Percentiles rank a stretch among this genome's conserved stretches.
phyloP scores from a whole-genome alignment of 2,888 invertebrate genomes.

The Anticlea derivata region DNA sequence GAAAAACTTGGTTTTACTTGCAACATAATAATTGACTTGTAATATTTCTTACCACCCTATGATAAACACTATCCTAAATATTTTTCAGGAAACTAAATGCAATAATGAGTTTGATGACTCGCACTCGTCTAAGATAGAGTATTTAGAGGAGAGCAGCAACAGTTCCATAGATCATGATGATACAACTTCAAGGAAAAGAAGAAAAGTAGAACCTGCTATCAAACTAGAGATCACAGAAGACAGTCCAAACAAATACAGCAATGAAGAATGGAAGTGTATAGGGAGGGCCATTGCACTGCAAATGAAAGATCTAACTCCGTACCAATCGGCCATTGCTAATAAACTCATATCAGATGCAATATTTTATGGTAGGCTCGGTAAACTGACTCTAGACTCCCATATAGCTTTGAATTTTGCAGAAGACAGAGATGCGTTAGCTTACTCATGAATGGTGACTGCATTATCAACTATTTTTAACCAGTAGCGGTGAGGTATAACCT shows the following conservation, averaged over 20 bases:
- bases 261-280: slow-evolving; percentile 19
- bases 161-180: slow-evolving; percentile 4
- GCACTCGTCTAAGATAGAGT: not conserved
- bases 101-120: not conserved
- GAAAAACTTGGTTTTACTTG: no score
- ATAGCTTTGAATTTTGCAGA: not conserved
- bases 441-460: not conserved
- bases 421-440: not conserved
- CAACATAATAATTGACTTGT: not conserved
- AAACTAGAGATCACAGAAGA: not conserved
- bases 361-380: slow-evolving; percentile 29
- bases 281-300: slow-evolving; percentile 28
- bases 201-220: not conserved
- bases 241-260: not conserved
- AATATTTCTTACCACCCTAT: no score
- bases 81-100: slow-evolving; percentile 1
- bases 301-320: slow-evolving; percentile 17
- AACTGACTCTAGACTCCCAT: slow-evolving; percentile 16
- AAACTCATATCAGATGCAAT: slow-evolving; percentile 31
- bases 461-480: not conserved
- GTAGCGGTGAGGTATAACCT: no score
- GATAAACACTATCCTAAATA: no score
- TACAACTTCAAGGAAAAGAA: not conserved
- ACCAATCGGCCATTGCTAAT: slow-evolving; percentile 27
- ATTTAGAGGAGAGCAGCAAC: slow-evolving; percentile 9